These are phyloP conservation scores for Lasioglossum malachurum DNA, from an alignment of 2,888 invertebrate genomes.

Conservation along the genomic window DNA sequence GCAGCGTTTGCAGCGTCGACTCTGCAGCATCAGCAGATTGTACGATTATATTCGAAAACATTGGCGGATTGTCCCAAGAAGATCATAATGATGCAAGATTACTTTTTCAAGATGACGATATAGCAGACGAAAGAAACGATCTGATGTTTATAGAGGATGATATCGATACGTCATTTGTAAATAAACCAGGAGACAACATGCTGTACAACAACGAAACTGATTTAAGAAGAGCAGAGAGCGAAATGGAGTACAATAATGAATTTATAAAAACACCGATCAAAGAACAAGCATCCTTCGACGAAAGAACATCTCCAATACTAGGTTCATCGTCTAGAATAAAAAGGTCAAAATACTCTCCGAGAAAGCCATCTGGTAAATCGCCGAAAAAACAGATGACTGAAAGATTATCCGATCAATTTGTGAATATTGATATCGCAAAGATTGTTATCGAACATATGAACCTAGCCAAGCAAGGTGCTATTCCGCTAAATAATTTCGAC, in stretches of 20 bases:
- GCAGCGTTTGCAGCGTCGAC: not conserved
- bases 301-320: not conserved
- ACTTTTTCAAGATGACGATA: not conserved
- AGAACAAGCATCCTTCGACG: not conserved
- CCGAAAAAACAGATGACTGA: constrained; percentile 23
- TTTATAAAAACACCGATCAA: not conserved
- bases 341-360: constrained; percentile 37
- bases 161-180: not conserved
- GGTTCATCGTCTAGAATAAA: not conserved
- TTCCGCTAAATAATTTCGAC: constrained; percentile 72
- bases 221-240: not conserved
- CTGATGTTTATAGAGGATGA: not conserved
- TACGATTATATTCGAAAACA: not conserved
- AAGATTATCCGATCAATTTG: constrained; percentile 53
- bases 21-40: not conserved
- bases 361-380: constrained; percentile 35
- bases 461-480: constrained; percentile 71
- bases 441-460: constrained; percentile 76
- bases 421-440: constrained; percentile 35
- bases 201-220: not conserved
- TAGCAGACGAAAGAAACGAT: not conserved
- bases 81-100: not conserved
- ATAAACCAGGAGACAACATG: not conserved
- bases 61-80: not conserved
- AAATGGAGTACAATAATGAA: not conserved